A percentile compares a stretch with the other conserved stretches of the same genome.
Conservation (phyloP, 2,113 vertebrate genomes). For the Bos taurus region ARS-UCD2.0 NC_037330.1:6619001-6619500, state of each 20-base stretch:
- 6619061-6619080: neutral
- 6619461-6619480: neutral
- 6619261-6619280: neutral
- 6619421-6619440: neutral
- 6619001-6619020: neutral
- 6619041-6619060: neutral
- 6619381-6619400: neutral
- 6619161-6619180: neutral
- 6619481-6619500: neutral
- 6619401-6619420: neutral
- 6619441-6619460: neutral
- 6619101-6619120: neutral
- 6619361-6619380: neutral
- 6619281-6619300: neutral
- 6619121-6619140: neutral
- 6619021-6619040: neutral
- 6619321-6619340: neutral
- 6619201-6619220: neutral
- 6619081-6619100: neutral
- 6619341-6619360: neutral
- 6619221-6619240: neutral
- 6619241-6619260: neutral
- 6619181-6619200: neutral
- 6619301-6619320: neutral
- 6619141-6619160: accelerated